Conservation (phyloP, 64 coral and sea anemone species). For the Dendronephthya gigantea region DNA sequence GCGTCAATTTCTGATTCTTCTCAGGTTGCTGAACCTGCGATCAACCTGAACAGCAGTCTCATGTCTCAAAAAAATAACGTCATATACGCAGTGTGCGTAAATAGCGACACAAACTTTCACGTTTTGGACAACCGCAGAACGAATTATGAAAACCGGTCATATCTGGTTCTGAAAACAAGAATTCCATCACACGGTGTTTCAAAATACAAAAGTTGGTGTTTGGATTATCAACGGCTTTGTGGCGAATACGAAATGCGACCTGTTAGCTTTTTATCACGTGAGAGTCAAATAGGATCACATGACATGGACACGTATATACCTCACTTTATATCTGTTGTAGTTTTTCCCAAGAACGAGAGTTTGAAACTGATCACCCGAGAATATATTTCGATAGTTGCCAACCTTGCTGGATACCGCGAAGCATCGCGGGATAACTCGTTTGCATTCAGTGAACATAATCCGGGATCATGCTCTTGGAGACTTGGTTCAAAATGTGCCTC, state of each 20-base stretch:
- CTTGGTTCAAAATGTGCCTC: not conserved
- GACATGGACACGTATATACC: not conserved
- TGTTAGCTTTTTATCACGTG: not conserved
- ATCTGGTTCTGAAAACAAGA: constrained; percentile 1
- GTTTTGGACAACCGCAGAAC: not conserved
- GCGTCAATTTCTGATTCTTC: not conserved
- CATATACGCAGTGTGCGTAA: constrained; percentile 19
- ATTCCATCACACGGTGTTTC: constrained; percentile 20
- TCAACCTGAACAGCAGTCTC: not conserved
- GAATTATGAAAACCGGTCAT: constrained; percentile 5
- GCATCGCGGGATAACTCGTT: constrained; percentile 36
- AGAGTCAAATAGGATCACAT: not conserved
- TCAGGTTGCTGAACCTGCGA: not conserved
- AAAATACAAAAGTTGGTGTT: constrained; percentile 19
- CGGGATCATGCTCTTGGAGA: constrained; percentile 8
- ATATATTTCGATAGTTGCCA: not conserved
- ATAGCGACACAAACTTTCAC: not conserved
- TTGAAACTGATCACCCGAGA: not conserved
- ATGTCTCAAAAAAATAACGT: not conserved
- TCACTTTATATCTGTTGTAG: not conserved
- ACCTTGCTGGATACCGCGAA: constrained; percentile 13
- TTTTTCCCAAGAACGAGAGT: not conserved
- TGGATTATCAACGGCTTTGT: constrained; percentile 35
- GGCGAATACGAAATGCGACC: not conserved
- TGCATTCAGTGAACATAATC: constrained; percentile 19